phyloP scores from a whole-genome alignment of 2,797 vertebrate species.

The Staurois parvus region DNA sequence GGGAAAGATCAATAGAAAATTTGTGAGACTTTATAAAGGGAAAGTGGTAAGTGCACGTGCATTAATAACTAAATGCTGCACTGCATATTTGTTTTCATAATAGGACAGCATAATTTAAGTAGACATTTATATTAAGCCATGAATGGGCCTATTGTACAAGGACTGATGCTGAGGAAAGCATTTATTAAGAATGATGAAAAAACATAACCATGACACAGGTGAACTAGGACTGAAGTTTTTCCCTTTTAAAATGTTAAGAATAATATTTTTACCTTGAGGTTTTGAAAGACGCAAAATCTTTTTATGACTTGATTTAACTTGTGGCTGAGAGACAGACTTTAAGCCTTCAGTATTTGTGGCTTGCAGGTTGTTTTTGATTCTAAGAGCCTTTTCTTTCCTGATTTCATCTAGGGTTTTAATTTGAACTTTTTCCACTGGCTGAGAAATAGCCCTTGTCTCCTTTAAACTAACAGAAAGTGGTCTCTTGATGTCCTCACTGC shows the following conservation, averaged over 20 bases:
- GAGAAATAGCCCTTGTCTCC: conserved; percentile 57
- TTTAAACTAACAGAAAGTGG: conserved; percentile 5
- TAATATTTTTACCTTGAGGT: conserved; percentile 59
- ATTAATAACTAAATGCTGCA: too few relatives aligned
- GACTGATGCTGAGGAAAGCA: too few relatives aligned
- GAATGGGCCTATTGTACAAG: too few relatives aligned
- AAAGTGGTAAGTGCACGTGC: too few relatives aligned
- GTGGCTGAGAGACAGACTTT: conserved; percentile 57
- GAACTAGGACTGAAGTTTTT: too few relatives aligned
- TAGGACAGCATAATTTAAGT: too few relatives aligned
- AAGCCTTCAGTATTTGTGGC: conserved; percentile 59
- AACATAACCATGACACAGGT: background rate
- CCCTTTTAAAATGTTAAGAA: background rate
- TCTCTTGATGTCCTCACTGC: conserved; percentile 56
- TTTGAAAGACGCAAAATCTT: conserved; percentile 74
- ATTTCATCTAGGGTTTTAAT: conserved; percentile 95
- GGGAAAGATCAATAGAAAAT: too few relatives aligned
- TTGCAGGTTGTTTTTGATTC: conserved; percentile 69
- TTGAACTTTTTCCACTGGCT: conserved; percentile 70
- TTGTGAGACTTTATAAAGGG: too few relatives aligned
- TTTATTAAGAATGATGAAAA: too few relatives aligned
- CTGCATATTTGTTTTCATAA: too few relatives aligned
- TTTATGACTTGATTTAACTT: conserved; percentile 65
- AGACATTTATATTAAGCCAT: too few relatives aligned
- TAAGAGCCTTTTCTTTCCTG: conserved; percentile 87